phyloP scores from a whole-genome alignment of 2,797 vertebrate genomes.

The Pachyuromys duprasi region DNA sequence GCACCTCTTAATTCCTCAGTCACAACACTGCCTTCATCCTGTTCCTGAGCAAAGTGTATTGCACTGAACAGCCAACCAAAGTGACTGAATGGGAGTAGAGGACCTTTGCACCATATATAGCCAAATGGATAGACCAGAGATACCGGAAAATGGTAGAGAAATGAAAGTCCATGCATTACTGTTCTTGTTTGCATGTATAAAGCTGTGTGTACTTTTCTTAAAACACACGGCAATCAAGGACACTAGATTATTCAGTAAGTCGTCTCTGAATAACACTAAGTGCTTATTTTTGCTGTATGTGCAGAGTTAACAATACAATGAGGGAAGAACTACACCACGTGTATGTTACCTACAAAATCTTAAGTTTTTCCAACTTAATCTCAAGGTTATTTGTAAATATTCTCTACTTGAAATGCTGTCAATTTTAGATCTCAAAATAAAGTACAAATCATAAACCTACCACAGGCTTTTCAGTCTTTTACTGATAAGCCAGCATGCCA shows the following conservation, averaged over 20 bases:
- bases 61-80: background rate
- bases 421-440: constrained; percentile 72
- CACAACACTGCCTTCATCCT: background rate
- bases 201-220: background rate
- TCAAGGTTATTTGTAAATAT: constrained; percentile 58
- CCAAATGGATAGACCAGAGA: background rate
- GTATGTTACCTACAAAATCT: constrained; percentile 33
- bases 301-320: constrained; percentile 22
- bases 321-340: constrained; percentile 41
- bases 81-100: background rate
- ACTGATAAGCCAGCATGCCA: background rate
- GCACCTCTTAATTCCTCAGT: background rate
- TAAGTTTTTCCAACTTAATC: constrained; percentile 51
- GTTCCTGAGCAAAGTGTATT: background rate
- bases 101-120: background rate
- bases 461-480: constrained; percentile 19
- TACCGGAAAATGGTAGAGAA: background rate
- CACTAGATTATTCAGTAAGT: constrained; percentile 15
- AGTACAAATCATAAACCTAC: constrained; percentile 50
- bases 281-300: constrained; percentile 23
- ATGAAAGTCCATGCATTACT: background rate
- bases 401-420: constrained; percentile 54
- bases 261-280: constrained; percentile 15
- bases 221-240: background rate
- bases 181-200: constrained; percentile 30